These are phyloP conservation scores for Zootermopsis nevadensis DNA, from an alignment of 2,888 invertebrate genomes.

Conservation along the genomic window DNA sequence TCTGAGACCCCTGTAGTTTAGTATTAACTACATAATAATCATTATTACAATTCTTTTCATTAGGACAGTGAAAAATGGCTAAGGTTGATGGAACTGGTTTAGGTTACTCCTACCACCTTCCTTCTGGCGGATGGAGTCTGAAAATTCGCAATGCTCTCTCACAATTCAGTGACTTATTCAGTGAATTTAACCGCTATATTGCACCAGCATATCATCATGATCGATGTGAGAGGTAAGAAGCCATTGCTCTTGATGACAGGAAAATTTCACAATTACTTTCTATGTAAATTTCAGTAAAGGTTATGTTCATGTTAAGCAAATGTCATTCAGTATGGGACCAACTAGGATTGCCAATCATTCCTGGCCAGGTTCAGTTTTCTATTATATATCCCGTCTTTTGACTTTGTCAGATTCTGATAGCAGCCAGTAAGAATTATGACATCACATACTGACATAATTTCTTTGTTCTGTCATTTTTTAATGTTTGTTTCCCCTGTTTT, in stretches of 20 bases:
- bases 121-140: slow-evolving; percentile 80
- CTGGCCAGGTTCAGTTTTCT: too few species aligned
- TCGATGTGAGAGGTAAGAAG: slow-evolving; percentile 87
- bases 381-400: too few species aligned
- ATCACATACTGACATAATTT: too few species aligned
- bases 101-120: slow-evolving; percentile 87
- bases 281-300: too few species aligned
- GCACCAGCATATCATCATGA: slow-evolving; percentile 98
- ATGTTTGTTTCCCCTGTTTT: background rate
- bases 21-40: too few species aligned
- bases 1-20: too few species aligned
- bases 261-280: slow-evolving; percentile 8
- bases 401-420: too few species aligned
- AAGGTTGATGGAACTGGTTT: slow-evolving; percentile 71
- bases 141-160: slow-evolving; percentile 83
- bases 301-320: too few species aligned
- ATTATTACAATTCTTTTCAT: background rate
- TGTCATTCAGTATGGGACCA: too few species aligned
- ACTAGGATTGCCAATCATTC: too few species aligned
- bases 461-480: too few species aligned
- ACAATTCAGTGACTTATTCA: slow-evolving; percentile 93
- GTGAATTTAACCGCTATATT: slow-evolving; percentile 95
- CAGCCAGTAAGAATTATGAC: too few species aligned
- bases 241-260: slow-evolving; percentile 23
- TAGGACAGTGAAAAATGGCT: slow-evolving; percentile 38